Evolutionary conservation across 2,797 vertebrate species (phyloP).

Genomic region (Manis pentadactyla): DNA sequence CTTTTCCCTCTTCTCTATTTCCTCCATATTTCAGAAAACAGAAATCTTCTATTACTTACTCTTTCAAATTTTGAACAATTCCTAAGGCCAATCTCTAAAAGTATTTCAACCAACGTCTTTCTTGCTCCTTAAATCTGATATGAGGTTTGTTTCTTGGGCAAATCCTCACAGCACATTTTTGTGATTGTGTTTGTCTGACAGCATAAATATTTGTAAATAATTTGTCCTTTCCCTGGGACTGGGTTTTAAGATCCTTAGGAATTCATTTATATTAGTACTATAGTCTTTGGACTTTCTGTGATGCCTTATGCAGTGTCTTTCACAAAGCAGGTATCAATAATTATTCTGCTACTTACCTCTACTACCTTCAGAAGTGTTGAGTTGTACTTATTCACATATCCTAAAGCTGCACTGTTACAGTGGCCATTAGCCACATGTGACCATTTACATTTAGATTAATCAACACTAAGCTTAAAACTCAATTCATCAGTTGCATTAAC

Average conservation of each 20-base stretch:
- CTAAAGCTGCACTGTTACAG: neutral
- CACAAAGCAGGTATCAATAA: neutral
- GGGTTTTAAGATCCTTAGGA: conserved; percentile 31
- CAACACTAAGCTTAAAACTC: conserved; percentile 20
- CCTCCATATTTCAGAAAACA: neutral
- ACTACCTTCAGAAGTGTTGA: conserved; percentile 14
- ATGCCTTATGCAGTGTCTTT: neutral
- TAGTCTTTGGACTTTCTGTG: neutral
- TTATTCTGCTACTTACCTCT: neutral
- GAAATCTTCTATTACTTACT: neutral
- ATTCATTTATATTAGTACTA: neutral
- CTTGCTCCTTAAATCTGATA: neutral
- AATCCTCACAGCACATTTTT: neutral
- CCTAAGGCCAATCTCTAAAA: conserved; percentile 8
- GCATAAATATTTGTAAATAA: conserved; percentile 18
- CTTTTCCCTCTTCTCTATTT: neutral
- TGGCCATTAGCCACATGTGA: neutral
- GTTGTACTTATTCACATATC: neutral
- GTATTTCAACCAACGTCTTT: neutral
- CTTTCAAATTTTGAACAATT: conserved; percentile 47
- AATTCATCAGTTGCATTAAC: neutral
- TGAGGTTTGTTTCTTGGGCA: neutral
- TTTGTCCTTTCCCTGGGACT: neutral
- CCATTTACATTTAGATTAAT: conserved; percentile 26
- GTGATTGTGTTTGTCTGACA: conserved; percentile 5